phyloP scores from a whole-genome alignment of 2,888 invertebrate species.

The Stramonita haemastoma region DNA sequence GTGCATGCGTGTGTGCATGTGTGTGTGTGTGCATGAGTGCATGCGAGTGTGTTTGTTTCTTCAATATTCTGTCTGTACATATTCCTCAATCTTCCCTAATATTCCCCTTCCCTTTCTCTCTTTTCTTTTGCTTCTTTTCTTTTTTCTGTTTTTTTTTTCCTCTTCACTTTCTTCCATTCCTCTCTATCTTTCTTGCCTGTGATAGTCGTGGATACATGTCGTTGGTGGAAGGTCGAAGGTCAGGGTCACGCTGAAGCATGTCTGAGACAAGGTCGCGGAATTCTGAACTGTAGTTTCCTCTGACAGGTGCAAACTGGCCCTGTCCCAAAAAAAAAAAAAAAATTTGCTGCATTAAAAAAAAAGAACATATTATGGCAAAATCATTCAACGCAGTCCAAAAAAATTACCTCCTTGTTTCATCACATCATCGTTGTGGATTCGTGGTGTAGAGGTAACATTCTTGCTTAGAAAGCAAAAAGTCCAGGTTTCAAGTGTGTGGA shows the following conservation, averaged over 20 bases:
- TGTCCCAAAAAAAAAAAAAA: slow-evolving; percentile 61
- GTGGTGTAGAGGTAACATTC: too few species aligned
- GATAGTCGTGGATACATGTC: slow-evolving; percentile 79
- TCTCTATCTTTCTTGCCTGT: slow-evolving; percentile 55
- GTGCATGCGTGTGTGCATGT: not conserved
- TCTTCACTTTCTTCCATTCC: not conserved
- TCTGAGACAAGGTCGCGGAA: slow-evolving; percentile 82
- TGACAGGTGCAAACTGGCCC: slow-evolving; percentile 85
- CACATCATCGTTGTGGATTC: too few species aligned
- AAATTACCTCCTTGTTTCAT: not conserved
- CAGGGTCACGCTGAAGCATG: slow-evolving; percentile 83
- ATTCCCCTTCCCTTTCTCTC: not conserved
- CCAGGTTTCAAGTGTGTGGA: too few species aligned
- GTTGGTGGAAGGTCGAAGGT: slow-evolving; percentile 82
- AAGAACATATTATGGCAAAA: not conserved
- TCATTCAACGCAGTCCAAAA: not conserved
- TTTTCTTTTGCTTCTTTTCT: not conserved
- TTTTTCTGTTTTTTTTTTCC: not conserved
- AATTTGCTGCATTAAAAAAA: too few species aligned
- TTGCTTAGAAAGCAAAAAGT: too few species aligned
- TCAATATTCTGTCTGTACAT: too few species aligned
- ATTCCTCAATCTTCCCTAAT: too few species aligned
- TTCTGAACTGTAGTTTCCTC: slow-evolving; percentile 83
- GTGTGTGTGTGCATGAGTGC: not conserved
- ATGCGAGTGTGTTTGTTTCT: not conserved